Conservation (phyloP, 2,113 vertebrate genomes). For the Apteryx mantelli region DNA sequence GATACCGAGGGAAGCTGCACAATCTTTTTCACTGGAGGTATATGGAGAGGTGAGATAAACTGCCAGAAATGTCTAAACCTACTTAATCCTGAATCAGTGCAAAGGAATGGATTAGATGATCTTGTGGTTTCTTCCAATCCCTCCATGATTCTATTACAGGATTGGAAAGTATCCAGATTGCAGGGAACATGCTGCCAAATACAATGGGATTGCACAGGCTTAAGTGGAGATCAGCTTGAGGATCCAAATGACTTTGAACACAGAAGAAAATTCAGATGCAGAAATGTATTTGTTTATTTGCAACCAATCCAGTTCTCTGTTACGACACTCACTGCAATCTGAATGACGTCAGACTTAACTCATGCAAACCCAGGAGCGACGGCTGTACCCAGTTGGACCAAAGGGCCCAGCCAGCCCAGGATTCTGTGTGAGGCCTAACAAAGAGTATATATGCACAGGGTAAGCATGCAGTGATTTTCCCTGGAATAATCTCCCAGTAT, state of each 20-base stretch:
- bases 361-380: background rate
- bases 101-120: constrained; percentile 25
- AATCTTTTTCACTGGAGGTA: background rate
- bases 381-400: background rate
- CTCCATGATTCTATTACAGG: background rate
- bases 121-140: background rate
- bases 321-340: background rate
- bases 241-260: background rate
- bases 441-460: background rate
- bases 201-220: background rate
- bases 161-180: background rate
- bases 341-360: background rate
- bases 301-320: background rate
- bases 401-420: background rate
- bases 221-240: background rate
- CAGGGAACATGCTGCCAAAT: background rate
- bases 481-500: background rate
- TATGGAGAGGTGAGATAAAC: background rate
- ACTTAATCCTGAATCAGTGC: constrained; percentile 1
- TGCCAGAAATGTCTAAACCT: background rate
- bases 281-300: background rate
- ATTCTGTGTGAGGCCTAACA: background rate
- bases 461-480: background rate
- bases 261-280: background rate
- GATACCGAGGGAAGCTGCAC: background rate